Percentiles rank a stretch among this genome's conserved stretches.
Conservation (phyloP, 2,113 vertebrate species). For the Albula glossodonta region DNA sequence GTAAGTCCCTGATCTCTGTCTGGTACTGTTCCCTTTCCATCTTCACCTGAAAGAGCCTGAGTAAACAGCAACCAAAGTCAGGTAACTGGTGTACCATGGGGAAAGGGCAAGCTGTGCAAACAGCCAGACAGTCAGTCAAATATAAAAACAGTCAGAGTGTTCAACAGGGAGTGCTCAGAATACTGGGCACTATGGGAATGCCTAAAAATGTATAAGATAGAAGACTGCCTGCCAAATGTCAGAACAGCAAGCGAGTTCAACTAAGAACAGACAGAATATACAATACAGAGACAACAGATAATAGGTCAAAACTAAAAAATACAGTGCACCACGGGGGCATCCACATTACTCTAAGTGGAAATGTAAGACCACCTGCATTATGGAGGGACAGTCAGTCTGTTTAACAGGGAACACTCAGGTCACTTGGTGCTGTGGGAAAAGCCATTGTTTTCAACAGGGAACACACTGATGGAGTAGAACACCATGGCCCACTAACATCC, state of each 20-base stretch:
- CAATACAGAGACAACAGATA: neutral
- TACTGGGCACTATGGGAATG: neutral
- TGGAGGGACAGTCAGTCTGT: neutral
- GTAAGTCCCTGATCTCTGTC: slow-evolving; percentile 87
- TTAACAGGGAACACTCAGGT: neutral
- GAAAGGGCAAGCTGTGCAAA: neutral
- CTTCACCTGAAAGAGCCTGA: slow-evolving; percentile 84
- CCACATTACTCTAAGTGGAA: neutral
- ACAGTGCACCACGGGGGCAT: neutral
- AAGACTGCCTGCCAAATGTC: neutral
- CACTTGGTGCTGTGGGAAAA: neutral
- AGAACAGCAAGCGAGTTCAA: neutral
- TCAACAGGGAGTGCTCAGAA: neutral
- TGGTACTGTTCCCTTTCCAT: slow-evolving; percentile 83
- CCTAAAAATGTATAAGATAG: neutral
- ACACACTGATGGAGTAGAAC: neutral
- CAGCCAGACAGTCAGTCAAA: neutral
- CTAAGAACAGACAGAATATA: neutral
- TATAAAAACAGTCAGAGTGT: neutral
- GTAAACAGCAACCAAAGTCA: slow-evolving; percentile 23
- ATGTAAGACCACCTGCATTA: neutral
- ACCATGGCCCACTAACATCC: neutral
- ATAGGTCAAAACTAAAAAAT: neutral
- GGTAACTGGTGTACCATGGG: neutral
- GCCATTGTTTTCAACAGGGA: neutral